Percentiles rank a stretch among this genome's conserved stretches.
Conservation (phyloP, 2,113 vertebrate species). For the Nanger granti region DNA sequence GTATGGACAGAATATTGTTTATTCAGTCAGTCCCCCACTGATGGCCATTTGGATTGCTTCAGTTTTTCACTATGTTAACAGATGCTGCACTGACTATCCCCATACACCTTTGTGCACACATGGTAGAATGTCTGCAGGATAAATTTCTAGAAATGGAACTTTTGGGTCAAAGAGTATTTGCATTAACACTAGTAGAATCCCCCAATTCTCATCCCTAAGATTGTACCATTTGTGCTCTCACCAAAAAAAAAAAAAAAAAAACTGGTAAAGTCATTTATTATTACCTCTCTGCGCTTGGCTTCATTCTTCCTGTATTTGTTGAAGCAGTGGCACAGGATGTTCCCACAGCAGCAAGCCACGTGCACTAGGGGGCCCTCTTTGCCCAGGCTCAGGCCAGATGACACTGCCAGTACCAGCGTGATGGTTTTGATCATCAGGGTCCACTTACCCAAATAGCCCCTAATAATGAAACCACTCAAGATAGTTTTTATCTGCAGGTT, state of each 20-base stretch:
- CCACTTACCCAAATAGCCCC: constrained; percentile 98
- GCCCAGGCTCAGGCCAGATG: constrained; percentile 95
- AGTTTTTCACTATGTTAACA: background rate
- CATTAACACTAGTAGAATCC: background rate
- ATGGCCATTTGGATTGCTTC: background rate
- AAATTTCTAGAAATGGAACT: background rate
- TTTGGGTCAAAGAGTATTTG: background rate
- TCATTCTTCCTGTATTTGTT: constrained; percentile 97
- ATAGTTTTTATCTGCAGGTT: constrained; percentile 96
- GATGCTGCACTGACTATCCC: background rate
- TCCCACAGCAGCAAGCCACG: constrained; percentile 97
- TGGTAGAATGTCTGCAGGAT: background rate
- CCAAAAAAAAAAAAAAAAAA: background rate
- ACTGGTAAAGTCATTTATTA: background rate
- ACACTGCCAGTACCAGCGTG: constrained; percentile 94
- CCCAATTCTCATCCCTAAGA: background rate
- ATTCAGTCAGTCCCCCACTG: background rate
- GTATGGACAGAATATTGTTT: background rate
- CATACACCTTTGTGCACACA: background rate
- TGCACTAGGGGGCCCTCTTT: constrained; percentile 98
- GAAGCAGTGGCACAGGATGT: constrained; percentile 95
- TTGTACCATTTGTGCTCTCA: background rate
- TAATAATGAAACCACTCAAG: constrained; percentile 97
- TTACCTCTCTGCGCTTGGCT: constrained; percentile 94
- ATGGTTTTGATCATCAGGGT: constrained; percentile 95